Base-by-base conservation (phyloP, 1,140 invertebrate genomes). In the Hirudo medicinalis region DNA sequence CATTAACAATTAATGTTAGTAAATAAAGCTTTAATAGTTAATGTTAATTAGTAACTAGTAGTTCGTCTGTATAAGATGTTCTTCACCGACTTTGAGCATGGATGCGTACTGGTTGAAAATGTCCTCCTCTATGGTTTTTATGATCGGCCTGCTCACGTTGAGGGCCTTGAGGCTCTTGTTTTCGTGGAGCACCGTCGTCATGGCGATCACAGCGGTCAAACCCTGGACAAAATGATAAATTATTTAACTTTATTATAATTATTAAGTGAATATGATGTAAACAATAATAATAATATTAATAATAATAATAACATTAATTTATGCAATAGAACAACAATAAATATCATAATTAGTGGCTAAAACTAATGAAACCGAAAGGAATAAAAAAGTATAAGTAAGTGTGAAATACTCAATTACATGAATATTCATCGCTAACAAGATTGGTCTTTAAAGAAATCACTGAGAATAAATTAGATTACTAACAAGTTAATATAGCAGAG, bases 311-410 rank as follows among this genome's bases (percentile, higher is more conserved):
- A 60, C 54, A 57, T 32, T 27, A 54, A n/a, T 32, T 22, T 29
- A 32, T 36, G 8, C 43, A 69, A 49, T 69, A 69, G 6, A 40
- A 69, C 27, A 69, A 49, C n/a, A 69, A 32, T 69, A 69, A 49
- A 32, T 32, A 49, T 69, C 29, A 49, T 69, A 32, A n/a, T 13
- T 32, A 32, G n/a, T 69, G 6, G 32, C 32, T 36, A 49, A 17
- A 17, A 49, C 9, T 17, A 49, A 49, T 15, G 15, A 5, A 49
- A 49, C 5, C 15, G 11, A 69, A 49, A 13, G 43, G 43, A 49
- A 49, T 17, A 49, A 29, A 66, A 66, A 66, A 1, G 0, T 13
- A n/a, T n/a, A n/a, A n/a, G n/a, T n/a, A n/a, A n/a, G n/a, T 27
- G n/a, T 49, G 13, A 49, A 49, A 49, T 69, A 29, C 36, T 40